These are phyloP conservation scores for Lasius platythorax DNA, from an alignment of 2,888 invertebrate genomes.

Conservation along the genomic window DNA sequence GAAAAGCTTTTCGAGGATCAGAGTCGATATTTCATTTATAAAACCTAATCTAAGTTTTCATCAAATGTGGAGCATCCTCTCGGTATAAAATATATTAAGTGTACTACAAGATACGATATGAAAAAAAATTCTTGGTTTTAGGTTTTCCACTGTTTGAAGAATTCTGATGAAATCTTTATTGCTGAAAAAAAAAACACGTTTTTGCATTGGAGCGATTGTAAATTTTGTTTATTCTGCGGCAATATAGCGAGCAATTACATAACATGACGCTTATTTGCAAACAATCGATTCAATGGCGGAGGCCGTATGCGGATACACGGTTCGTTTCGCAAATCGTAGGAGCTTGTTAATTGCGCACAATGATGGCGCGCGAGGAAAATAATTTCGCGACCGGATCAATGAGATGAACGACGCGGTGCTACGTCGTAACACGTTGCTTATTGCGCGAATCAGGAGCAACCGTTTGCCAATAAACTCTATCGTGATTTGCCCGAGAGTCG, in stretches of 20 bases:
- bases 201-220: background rate
- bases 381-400: constrained; percentile 39
- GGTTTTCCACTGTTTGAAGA: background rate
- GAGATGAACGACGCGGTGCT: background rate
- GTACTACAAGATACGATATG: background rate
- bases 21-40: background rate
- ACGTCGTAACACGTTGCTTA: background rate
- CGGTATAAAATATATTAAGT: background rate
- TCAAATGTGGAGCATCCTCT: background rate
- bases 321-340: constrained; percentile 8
- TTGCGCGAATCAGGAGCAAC: constrained; percentile 23
- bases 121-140: background rate
- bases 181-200: background rate
- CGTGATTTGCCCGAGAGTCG: background rate
- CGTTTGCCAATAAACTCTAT: constrained; percentile 41
- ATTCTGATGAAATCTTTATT: background rate
- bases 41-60: background rate
- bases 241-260: background rate
- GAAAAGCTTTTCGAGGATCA: background rate
- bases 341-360: constrained; percentile 27
- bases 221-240: background rate
- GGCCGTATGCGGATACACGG: background rate
- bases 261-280: constrained; percentile 20
- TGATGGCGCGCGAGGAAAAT: constrained; percentile 10
- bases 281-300: background rate